Conservation (phyloP, 2,797 vertebrate species). For the Spinus pinus region DNA sequence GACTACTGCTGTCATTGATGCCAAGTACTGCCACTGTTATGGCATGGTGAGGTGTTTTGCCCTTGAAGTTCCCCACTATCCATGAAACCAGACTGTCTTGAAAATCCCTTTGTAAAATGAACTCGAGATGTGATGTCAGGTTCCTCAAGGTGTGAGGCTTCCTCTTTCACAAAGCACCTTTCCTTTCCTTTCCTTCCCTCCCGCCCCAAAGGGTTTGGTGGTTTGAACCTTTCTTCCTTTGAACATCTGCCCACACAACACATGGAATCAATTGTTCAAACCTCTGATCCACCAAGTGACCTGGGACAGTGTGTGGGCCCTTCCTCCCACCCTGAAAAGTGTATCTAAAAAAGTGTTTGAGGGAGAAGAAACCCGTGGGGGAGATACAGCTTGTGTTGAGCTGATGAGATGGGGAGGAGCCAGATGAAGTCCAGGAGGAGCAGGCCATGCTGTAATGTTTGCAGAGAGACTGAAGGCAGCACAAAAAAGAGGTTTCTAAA, state of each 20-base stretch:
- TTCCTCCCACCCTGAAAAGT: not conserved
- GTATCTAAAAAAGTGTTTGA: not conserved
- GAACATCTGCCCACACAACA: not conserved
- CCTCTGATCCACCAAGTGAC: not conserved
- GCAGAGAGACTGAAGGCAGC: not conserved
- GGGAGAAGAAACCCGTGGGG: not conserved
- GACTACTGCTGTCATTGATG: not conserved
- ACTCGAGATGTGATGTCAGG: fast-evolving
- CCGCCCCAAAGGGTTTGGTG: not conserved
- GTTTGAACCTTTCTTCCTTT: not conserved
- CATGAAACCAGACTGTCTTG: not conserved
- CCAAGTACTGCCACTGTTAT: not conserved
- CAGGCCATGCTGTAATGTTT: not conserved
- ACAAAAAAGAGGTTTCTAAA: not conserved
- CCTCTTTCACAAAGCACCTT: not conserved
- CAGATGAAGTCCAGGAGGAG: not conserved
- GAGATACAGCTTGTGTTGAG: not conserved
- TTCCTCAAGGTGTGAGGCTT: not conserved
- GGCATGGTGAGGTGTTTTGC: not conserved
- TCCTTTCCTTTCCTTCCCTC: not conserved
- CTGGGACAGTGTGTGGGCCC: fast-evolving
- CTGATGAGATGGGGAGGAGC: not conserved
- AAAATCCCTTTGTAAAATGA: not conserved
- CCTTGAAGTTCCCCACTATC: not conserved
- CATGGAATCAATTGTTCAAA: not conserved